Conservation (phyloP, 2,888 invertebrate genomes). For the Tenthredo distinguenda region DNA sequence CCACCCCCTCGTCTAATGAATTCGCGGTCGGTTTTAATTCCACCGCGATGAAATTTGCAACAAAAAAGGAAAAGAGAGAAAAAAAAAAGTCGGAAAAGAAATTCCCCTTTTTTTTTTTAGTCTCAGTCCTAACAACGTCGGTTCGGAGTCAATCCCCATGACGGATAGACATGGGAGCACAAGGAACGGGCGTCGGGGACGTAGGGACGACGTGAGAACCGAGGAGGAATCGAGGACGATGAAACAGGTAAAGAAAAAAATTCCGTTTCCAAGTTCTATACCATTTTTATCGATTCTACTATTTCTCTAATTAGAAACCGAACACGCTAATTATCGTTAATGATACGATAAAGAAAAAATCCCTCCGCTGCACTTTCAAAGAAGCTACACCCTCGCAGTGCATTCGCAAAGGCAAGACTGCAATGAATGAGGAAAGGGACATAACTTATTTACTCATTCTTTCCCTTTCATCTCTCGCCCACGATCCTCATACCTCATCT, state of each 20-base stretch:
- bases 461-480: background rate
- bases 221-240: slow-evolving; percentile 74
- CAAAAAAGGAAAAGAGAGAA: background rate
- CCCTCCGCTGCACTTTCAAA: background rate
- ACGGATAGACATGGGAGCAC: slow-evolving; percentile 66
- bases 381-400: background rate
- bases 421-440: background rate
- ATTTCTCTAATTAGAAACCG: background rate
- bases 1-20: no score
- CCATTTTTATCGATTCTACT: background rate
- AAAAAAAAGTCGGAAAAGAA: background rate
- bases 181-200: slow-evolving; percentile 68
- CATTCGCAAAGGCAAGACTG: no score
- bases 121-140: slow-evolving; percentile 65
- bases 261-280: background rate
- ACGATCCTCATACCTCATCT: background rate
- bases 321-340: no score
- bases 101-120: slow-evolving; percentile 56
- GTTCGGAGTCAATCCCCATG: slow-evolving; percentile 72
- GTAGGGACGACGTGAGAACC: slow-evolving; percentile 69
- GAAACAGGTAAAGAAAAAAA: slow-evolving; percentile 68
- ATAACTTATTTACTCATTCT: background rate
- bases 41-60: background rate
- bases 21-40: no score
- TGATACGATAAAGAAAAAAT: background rate